These are phyloP conservation scores for Bombyx mandarina DNA, from an alignment of 1,140 invertebrate species.

Conservation along the genomic window DNA sequence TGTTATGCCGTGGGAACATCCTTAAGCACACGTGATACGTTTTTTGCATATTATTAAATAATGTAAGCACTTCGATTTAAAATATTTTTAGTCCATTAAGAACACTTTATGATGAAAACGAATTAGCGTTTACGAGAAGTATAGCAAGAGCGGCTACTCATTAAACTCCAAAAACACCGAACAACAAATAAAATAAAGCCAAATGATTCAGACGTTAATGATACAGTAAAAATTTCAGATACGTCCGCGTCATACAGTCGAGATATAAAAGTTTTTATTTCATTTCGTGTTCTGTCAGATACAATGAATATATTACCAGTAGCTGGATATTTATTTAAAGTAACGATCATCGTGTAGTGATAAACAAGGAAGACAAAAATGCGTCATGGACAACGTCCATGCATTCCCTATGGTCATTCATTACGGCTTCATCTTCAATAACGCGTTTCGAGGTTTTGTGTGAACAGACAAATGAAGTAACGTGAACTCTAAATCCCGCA, in stretches of 20 bases:
- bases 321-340: conserved; percentile 55
- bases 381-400: conserved; percentile 65
- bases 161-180: conserved; percentile 17
- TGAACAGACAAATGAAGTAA: conserved; percentile 11
- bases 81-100: conserved; percentile 19
- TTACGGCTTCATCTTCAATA: conserved; percentile 69
- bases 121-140: conserved; percentile 24
- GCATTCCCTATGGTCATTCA: conserved; percentile 67
- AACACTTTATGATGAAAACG: conserved; percentile 26
- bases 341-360: conserved; percentile 60
- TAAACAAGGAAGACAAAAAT: conserved; percentile 67
- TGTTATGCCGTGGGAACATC: conserved; percentile 25
- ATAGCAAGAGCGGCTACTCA: conserved; percentile 11
- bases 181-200: conserved; percentile 28
- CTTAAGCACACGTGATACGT: conserved; percentile 24
- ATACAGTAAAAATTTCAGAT: conserved; percentile 30
- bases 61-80: conserved; percentile 7
- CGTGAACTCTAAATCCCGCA: conserved; percentile 26
- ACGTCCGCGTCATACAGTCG: conserved; percentile 13
- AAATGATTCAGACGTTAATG: conserved; percentile 30
- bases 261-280: conserved; percentile 56
- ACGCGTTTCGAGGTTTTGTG: conserved; percentile 55
- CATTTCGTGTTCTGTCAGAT: conserved; percentile 63
- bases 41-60: conserved; percentile 21
- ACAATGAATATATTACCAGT: conserved; percentile 67